Evolutionary conservation across 2,797 vertebrate genomes (phyloP), one percentile per base, ranked within the genome.

Genomic region (Enteromius treurensis): DNA sequence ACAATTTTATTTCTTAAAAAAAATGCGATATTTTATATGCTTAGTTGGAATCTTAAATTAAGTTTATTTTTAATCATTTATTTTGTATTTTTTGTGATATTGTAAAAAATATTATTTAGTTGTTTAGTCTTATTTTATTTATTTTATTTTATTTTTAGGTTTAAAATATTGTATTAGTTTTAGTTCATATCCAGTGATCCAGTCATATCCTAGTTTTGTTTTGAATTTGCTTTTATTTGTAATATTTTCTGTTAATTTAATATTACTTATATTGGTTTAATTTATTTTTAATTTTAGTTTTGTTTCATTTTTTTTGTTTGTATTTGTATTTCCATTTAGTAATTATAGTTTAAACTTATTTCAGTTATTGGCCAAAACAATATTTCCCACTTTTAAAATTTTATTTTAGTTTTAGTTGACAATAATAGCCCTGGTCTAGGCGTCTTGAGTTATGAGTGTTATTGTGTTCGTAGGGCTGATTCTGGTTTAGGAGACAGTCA

Each of bases 401-500:
- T 21, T 4, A 3, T 73, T 14, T 69, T 8, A 68, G 37, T 42
- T 69, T 23, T 68, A 45, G 10, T 5, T 45, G 21, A 40, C 26
- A 42, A 15, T 15, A 60, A 26, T 51, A 67, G 23, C 40, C 10
- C 5, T 55, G 60, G 53, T 76, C 7, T 26, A n/a, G 34, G 42
- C 34, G 2, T 53, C 32, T 42, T 68, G 42, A 83, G 49, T 76
- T 65, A 76, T 58, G 34, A 65, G 45, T 71, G 29, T 80, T 53
- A 60, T 76, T 84, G 53, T 86, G 76, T 67, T 87, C 65, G 19
- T 82, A 87, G 86, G 81, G n/a, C 53, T 45, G 77, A 47, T 47
- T 51, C 34, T 80, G 71, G 79, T 77, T 74, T 58, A 62, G 85
- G 77, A 75, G 37, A 29, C 17, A 78, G 78, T 58, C 49, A 14